Evolutionary conservation across 1,140 invertebrate genomes (phyloP).

Genomic region (Vanessa atalanta): DNA sequence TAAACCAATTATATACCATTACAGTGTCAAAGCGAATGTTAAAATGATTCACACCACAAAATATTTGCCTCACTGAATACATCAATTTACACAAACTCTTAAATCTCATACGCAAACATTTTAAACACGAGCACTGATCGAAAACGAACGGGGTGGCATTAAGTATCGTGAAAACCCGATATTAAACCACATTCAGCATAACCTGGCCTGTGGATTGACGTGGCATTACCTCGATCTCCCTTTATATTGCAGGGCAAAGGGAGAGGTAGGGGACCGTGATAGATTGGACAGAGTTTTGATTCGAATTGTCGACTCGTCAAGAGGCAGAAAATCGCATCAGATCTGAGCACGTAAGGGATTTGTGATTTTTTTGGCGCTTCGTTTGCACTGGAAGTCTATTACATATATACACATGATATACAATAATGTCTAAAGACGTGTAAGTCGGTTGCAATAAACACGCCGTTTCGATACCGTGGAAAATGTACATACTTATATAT

Average conservation of each 20-base stretch:
- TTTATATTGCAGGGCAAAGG: neutral
- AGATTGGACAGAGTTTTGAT: conserved; percentile 44
- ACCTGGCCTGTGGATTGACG: conserved; percentile 18
- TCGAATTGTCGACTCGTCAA: conserved; percentile 56
- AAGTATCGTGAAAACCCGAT: conserved; percentile 35
- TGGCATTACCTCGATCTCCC: neutral
- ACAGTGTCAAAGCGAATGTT: neutral
- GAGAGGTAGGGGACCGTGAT: conserved; percentile 23
- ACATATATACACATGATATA: neutral
- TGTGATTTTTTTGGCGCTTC: conserved; percentile 26
- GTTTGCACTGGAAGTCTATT: conserved; percentile 14
- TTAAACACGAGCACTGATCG: conserved; percentile 42
- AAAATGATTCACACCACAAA: neutral
- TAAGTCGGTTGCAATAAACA: no score
- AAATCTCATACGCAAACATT: conserved; percentile 50
- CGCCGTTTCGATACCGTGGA: no score
- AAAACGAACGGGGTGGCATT: conserved; percentile 50
- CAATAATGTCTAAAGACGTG: no score
- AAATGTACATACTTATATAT: no score
- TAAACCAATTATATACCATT: neutral
- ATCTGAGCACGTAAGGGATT: conserved; percentile 35
- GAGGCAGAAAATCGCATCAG: conserved; percentile 66
- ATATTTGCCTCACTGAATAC: conserved; percentile 22
- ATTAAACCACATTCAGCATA: conserved; percentile 32
- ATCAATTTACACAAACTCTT: conserved; percentile 36